phyloP scores from a whole-genome alignment of 2,888 invertebrate species.

The Eristalinus aeneus region DNA sequence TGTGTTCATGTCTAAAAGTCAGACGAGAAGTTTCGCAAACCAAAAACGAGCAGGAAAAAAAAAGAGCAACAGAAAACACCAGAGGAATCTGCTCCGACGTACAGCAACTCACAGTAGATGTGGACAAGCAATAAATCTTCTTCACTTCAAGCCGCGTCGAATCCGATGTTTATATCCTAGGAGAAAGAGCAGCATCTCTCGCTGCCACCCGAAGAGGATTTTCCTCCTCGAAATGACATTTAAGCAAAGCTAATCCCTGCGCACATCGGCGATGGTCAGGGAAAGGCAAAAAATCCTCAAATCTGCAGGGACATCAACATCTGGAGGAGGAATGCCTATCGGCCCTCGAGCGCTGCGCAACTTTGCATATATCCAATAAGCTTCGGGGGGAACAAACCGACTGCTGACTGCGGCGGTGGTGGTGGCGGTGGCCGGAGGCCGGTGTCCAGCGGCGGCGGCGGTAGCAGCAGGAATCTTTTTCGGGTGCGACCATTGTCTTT shows the following conservation, averaged over 20 bases:
- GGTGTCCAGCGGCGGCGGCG: slow-evolving; percentile 22
- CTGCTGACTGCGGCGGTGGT: slow-evolving; percentile 5
- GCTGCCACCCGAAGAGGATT: slow-evolving; percentile 38
- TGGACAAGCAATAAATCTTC: slow-evolving; percentile 71
- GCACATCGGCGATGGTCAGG: slow-evolving; percentile 23
- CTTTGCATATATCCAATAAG: slow-evolving; percentile 68
- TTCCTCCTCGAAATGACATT: slow-evolving; percentile 64
- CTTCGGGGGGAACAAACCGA: slow-evolving; percentile 47
- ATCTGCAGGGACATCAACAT: slow-evolving; percentile 53
- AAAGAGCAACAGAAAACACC: neutral
- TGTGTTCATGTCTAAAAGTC: slow-evolving; percentile 67
- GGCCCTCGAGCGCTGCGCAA: slow-evolving; percentile 25
- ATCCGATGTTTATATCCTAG: slow-evolving; percentile 69
- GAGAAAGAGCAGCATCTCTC: slow-evolving; percentile 57
- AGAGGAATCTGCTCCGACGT: slow-evolving; percentile 50
- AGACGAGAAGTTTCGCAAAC: slow-evolving; percentile 22
- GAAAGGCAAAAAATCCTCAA: slow-evolving; percentile 30
- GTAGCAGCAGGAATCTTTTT: neutral
- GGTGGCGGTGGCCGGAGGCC: too few species aligned
- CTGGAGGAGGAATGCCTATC: slow-evolving; percentile 45
- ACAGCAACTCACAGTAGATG: slow-evolving; percentile 67
- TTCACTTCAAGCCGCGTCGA: slow-evolving; percentile 71
- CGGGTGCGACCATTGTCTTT: slow-evolving; percentile 61
- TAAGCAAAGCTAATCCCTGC: slow-evolving; percentile 53
- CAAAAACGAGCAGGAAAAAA: slow-evolving; percentile 12